phyloP scores from a whole-genome alignment of 2,888 invertebrate genomes.

The Drosophila suboccidentalis region DNA sequence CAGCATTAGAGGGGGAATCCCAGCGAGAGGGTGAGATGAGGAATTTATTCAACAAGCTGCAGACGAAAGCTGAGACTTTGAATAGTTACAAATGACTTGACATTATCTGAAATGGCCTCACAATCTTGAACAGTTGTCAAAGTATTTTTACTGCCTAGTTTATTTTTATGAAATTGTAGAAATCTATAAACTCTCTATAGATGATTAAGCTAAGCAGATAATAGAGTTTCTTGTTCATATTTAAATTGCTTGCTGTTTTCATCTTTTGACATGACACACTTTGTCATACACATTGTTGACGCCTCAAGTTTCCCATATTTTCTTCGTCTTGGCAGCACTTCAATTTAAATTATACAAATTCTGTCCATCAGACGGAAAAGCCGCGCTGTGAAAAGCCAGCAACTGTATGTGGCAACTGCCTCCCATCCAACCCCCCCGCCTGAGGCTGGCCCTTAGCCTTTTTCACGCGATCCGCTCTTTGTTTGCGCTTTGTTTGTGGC shows the following conservation, averaged over 20 bases:
- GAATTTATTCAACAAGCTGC: constrained; percentile 21
- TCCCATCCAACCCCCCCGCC: constrained; percentile 41
- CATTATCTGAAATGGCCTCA: constrained; percentile 46
- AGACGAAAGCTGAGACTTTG: constrained; percentile 2
- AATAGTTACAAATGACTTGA: constrained; percentile 42
- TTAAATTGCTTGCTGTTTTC: constrained; percentile 12
- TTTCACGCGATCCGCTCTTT: constrained; percentile 74
- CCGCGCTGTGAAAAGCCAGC: constrained; percentile 34
- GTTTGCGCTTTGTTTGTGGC: constrained; percentile 73
- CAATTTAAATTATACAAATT: constrained; percentile 78
- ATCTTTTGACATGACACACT: constrained; percentile 35
- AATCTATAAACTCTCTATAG: constrained; percentile 2
- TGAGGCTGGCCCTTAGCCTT: constrained; percentile 53
- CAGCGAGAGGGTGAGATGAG: not conserved
- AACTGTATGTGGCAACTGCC: constrained; percentile 43
- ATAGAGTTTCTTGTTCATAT: not conserved
- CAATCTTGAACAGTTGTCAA: constrained; percentile 45
- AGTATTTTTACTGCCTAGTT: constrained; percentile 23
- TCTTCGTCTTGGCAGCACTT: constrained; percentile 48
- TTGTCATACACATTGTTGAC: constrained; percentile 37
- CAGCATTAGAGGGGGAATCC: constrained; percentile 6
- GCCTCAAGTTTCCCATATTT: constrained; percentile 18
- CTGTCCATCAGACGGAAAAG: constrained; percentile 51
- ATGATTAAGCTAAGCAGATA: constrained; percentile 2
- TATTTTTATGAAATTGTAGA: constrained; percentile 9